Conservation (phyloP, 2,888 invertebrate genomes). For the Phania funesta region DNA sequence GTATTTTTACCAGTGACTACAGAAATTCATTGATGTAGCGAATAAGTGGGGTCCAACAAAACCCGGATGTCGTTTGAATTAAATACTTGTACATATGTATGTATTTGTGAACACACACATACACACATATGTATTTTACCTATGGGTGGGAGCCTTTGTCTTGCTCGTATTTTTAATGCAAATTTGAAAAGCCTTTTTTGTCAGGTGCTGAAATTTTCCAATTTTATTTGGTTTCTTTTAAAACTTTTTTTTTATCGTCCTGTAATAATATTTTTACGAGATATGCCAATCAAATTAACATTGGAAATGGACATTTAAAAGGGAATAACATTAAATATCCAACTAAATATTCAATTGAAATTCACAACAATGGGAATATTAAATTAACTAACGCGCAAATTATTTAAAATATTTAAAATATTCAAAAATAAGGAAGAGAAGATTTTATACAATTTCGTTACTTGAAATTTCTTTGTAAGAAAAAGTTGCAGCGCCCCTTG, state of each 20-base stretch:
- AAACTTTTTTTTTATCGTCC: constrained; percentile 35
- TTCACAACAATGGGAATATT: constrained; percentile 7
- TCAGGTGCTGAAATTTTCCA: constrained; percentile 1
- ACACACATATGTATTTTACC: neutral
- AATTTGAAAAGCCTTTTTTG: constrained; percentile 15
- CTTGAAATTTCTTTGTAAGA: no score
- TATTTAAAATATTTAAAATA: neutral
- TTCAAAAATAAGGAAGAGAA: no score
- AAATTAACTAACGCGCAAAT: neutral
- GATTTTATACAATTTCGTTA: no score
- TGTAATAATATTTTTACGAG: constrained; percentile 21
- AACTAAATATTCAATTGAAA: neutral
- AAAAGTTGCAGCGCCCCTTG: no score
- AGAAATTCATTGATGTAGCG: constrained; percentile 40
- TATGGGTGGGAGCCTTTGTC: neutral
- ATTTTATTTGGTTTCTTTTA: constrained; percentile 3
- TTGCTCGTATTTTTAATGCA: constrained; percentile 10
- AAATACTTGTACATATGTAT: neutral
- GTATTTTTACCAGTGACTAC: constrained; percentile 52
- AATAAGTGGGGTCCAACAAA: neutral
- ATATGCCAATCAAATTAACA: constrained; percentile 13
- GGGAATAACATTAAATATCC: neutral
- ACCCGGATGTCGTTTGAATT: neutral
- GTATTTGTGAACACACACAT: neutral
- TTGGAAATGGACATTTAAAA: neutral